phyloP scores from a whole-genome alignment of 2,797 vertebrate genomes.

The Borostomias antarcticus region DNA sequence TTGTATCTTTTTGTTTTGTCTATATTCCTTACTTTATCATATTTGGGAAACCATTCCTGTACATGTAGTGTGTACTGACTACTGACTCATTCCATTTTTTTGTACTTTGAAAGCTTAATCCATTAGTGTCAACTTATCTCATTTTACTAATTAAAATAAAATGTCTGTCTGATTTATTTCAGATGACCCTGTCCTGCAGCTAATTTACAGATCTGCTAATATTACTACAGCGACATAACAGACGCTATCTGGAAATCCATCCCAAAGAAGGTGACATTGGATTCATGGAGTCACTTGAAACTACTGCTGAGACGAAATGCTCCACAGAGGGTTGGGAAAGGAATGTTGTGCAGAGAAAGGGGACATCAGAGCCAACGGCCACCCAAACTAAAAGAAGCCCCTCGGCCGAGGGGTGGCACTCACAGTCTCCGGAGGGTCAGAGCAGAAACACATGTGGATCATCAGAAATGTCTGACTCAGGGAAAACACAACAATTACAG shows the following conservation, averaged over 20 bases:
- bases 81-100: neutral
- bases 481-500: constrained; percentile 80
- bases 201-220: constrained; percentile 79
- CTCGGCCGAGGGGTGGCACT: constrained; percentile 78
- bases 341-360: constrained; percentile 80
- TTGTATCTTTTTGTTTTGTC: neutral
- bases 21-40: no score
- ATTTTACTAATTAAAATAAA: constrained; percentile 44
- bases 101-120: neutral
- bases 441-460: constrained; percentile 64
- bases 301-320: constrained; percentile 85
- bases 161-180: constrained; percentile 57
- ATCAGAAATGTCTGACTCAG: constrained; percentile 82
- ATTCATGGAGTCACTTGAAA: constrained; percentile 93
- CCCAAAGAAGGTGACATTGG: constrained; percentile 72
- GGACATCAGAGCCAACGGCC: constrained; percentile 75
- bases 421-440: constrained; percentile 77
- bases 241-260: constrained; percentile 64
- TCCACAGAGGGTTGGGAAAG: constrained; percentile 85
- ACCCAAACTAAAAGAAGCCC: constrained; percentile 80
- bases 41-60: no score
- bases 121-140: no score
- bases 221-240: constrained; percentile 83
- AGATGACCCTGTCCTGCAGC: constrained; percentile 71
- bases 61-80: neutral